These are phyloP conservation scores for Dascyllus trimaculatus DNA, from an alignment of 2,113 vertebrate species.

Conservation along the genomic window DNA sequence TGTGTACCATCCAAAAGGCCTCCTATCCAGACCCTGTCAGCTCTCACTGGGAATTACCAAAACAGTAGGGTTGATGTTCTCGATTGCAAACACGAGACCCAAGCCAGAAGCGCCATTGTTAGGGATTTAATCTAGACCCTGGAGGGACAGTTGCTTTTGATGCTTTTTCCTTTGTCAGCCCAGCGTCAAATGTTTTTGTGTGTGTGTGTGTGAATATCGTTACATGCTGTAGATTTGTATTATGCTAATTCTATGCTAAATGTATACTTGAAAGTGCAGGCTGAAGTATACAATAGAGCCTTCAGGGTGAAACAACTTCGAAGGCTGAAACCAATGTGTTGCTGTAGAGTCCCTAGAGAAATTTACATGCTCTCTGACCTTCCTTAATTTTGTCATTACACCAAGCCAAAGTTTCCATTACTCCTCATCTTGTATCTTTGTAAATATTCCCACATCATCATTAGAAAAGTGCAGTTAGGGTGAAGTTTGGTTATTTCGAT, in stretches of 20 bases:
- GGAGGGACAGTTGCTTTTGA: not conserved
- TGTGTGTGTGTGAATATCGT: not conserved
- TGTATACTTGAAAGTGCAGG: not conserved
- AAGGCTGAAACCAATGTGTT: not conserved
- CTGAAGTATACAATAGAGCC: not conserved
- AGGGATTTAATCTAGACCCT: constrained; percentile 4
- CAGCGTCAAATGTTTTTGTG: not conserved
- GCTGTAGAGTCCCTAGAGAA: not conserved
- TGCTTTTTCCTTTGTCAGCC: not conserved
- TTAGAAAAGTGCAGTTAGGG: not conserved
- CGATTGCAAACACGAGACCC: not conserved
- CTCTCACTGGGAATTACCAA: constrained; percentile 8
- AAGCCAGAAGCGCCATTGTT: not conserved
- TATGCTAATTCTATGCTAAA: not conserved
- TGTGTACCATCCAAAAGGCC: not conserved
- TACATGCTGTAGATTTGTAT: not conserved
- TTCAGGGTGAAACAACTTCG: not conserved
- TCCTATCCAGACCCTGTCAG: not conserved
- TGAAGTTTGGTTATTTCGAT: too few relatives aligned
- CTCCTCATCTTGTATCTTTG: not conserved
- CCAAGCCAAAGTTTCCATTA: not conserved
- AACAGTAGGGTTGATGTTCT: not conserved
- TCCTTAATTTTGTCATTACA: not conserved
- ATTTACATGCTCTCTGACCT: not conserved
- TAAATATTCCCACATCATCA: too few relatives aligned